Conservation (phyloP, 2,888 invertebrate species). For the Acrobasis repandana region DNA sequence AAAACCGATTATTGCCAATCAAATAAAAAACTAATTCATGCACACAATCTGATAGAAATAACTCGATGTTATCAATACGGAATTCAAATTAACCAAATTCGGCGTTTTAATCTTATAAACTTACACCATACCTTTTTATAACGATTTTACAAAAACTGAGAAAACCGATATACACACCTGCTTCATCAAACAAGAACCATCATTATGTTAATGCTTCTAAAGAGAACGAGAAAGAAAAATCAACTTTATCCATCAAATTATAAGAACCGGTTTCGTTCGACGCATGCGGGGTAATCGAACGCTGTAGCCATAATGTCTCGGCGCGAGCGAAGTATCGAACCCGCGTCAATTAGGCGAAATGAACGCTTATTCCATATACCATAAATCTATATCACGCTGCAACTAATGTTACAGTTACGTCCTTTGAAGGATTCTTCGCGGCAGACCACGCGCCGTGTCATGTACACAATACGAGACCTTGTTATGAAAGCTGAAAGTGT, state of each 20-base stretch:
- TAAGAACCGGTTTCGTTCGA: conserved; percentile 55
- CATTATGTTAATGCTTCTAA: conserved; percentile 78
- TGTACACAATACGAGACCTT: conserved; percentile 75
- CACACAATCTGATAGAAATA: conserved; percentile 33
- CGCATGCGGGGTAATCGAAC: conserved; percentile 42
- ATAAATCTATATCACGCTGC: conserved; percentile 78
- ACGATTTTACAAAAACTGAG: conserved; percentile 79
- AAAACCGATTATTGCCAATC: conserved; percentile 29
- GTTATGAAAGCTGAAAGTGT: conserved; percentile 79
- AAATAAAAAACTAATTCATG: conserved; percentile 37
- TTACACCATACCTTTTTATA: conserved; percentile 60
- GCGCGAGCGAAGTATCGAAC: conserved; percentile 68
- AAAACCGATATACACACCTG: conserved; percentile 79
- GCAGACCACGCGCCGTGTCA: conserved; percentile 56
- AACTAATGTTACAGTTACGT: conserved; percentile 66
- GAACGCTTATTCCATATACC: conserved; percentile 72
- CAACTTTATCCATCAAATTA: conserved; percentile 48
- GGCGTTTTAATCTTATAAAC: conserved; percentile 59
- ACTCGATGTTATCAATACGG: conserved; percentile 32
- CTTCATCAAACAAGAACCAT: conserved; percentile 75
- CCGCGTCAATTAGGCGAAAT: conserved; percentile 77
- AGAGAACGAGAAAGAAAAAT: conserved; percentile 50
- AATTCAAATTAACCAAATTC: conserved; percentile 58
- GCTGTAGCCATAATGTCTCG: conserved; percentile 66
- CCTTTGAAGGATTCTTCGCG: conserved; percentile 70